Conservation (phyloP, 37 sponge, comb jelly and placozoan species). For the Theonella swinhoei region DNA sequence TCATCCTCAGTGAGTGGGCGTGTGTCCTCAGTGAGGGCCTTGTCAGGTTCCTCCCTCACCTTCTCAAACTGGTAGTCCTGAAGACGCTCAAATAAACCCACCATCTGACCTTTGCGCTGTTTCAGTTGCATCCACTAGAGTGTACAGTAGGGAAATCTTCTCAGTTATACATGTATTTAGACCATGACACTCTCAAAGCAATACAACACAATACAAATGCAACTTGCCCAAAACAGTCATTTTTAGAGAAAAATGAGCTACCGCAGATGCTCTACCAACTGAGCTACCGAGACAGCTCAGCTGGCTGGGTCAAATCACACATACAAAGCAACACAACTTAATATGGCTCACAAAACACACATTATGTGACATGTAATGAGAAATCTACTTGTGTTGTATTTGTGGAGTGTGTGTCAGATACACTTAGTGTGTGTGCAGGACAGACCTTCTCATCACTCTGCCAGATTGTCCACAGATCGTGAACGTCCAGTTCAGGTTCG, state of each 20-base stretch:
- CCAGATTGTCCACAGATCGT: conserved; percentile 92
- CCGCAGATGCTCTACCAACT: no score
- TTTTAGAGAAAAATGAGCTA: no score
- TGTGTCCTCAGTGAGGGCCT: conserved; percentile 74
- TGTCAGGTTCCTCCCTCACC: conserved; percentile 84
- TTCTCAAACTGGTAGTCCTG: conserved; percentile 90
- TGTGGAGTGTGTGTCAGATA: not conserved
- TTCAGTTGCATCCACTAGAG: conserved; percentile 89
- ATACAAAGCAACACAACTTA: no score
- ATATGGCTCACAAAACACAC: no score
- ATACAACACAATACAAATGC: no score
- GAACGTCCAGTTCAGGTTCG: conserved; percentile 77
- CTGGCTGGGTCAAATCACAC: no score
- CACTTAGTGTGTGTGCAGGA: not conserved
- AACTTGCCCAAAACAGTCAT: no score
- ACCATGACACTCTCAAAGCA: no score
- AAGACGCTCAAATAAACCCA: conserved; percentile 69
- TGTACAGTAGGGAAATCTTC: not conserved
- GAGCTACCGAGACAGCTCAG: no score
- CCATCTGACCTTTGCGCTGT: conserved; percentile 75
- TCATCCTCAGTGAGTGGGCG: conserved; percentile 85
- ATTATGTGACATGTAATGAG: not conserved
- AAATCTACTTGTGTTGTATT: not conserved
- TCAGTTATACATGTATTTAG: no score
- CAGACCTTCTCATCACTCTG: conserved; percentile 88